phyloP scores from a whole-genome alignment of 2,888 invertebrate genomes.

The Drosophila falleni region DNA sequence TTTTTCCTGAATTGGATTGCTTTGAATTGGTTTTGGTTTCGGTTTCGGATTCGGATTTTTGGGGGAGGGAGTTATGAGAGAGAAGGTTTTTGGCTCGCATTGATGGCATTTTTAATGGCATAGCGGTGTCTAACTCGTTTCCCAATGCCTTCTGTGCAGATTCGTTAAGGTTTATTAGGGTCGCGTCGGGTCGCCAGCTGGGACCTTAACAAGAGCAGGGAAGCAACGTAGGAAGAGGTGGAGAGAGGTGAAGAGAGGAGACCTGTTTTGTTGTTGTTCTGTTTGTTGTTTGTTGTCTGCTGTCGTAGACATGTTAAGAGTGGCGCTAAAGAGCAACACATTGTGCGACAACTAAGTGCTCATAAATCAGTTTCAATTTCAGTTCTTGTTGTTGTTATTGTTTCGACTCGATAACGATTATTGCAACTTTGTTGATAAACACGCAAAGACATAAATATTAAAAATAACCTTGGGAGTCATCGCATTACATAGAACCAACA shows the following conservation, averaged over 20 bases:
- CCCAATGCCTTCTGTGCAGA: conserved; percentile 42
- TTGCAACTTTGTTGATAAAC: conserved; percentile 53
- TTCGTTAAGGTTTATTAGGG: conserved; percentile 66
- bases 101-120: conserved; percentile 80
- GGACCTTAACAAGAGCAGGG: conserved; percentile 1
- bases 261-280: not conserved
- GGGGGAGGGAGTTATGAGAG: conserved; percentile 12
- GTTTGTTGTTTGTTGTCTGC: conserved; percentile 33
- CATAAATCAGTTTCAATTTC: conserved; percentile 71
- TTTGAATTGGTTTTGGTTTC: conserved; percentile 45
- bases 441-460: conserved; percentile 18
- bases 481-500: conserved; percentile 28
- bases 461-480: conserved; percentile 13
- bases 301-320: conserved; percentile 52
- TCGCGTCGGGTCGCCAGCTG: conserved; percentile 38
- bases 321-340: conserved; percentile 68
- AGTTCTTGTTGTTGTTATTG: conserved; percentile 34
- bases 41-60: conserved; percentile 17
- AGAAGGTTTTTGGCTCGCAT: conserved; percentile 37
- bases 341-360: conserved; percentile 51
- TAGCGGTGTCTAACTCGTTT: conserved; percentile 63
- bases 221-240: not conserved
- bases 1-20: conserved; percentile 24
- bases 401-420: conserved; percentile 72
- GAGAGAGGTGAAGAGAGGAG: not conserved